phyloP scores from a whole-genome alignment of 2,797 vertebrate genomes.

The Mareca strepera region DNA sequence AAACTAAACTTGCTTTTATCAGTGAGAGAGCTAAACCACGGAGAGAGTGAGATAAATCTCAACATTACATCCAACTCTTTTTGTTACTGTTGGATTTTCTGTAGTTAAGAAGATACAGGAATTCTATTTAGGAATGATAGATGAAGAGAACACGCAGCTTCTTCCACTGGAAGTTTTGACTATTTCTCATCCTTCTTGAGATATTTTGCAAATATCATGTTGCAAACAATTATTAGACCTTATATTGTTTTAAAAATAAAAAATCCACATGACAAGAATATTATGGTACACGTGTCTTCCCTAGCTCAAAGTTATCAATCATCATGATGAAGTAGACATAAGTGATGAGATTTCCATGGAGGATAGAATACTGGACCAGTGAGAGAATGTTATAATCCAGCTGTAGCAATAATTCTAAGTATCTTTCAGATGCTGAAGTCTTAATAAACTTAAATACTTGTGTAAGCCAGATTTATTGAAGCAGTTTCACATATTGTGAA shows the following conservation, averaged over 20 bases:
- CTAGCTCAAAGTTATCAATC: slow-evolving; percentile 12
- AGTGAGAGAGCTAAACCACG: background rate
- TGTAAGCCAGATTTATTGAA: slow-evolving; percentile 65
- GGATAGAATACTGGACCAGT: slow-evolving; percentile 32
- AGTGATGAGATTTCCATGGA: slow-evolving; percentile 63
- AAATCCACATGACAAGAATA: slow-evolving; percentile 45
- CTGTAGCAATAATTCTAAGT: slow-evolving; percentile 61
- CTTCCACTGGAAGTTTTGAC: slow-evolving; percentile 20
- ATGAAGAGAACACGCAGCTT: background rate
- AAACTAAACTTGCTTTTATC: background rate
- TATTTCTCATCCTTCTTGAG: slow-evolving; percentile 7
- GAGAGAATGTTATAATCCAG: slow-evolving; percentile 58
- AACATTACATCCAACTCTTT: background rate
- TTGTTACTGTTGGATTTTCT: background rate
- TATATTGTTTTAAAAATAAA: slow-evolving; percentile 52
- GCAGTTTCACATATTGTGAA: slow-evolving; percentile 21
- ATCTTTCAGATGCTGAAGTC: slow-evolving; percentile 44
- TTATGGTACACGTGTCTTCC: background rate
- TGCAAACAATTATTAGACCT: slow-evolving; percentile 40
- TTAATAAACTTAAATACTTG: slow-evolving; percentile 69
- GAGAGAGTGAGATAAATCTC: background rate
- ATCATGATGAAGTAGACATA: slow-evolving; percentile 17
- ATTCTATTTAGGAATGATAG: background rate
- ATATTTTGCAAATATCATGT: slow-evolving; percentile 45
- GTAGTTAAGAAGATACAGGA: background rate